Percentiles rank a stretch among this genome's conserved stretches.
These are phyloP conservation scores for Phortica okadai DNA, from an alignment of 2,888 invertebrate species.

Conservation along the genomic window DNA sequence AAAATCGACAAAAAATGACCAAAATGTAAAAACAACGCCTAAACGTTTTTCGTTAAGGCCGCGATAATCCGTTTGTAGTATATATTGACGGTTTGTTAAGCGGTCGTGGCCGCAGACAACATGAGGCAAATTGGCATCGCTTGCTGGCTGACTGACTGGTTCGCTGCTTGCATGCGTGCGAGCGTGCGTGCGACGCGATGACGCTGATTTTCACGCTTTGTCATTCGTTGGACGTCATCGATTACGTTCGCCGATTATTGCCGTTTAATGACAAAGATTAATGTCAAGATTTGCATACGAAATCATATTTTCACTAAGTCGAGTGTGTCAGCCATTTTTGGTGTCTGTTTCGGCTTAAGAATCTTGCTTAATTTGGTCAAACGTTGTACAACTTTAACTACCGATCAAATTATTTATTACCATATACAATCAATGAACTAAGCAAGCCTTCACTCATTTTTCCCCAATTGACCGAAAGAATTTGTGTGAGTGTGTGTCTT, in stretches of 20 bases:
- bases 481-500: slow-evolving; percentile 44
- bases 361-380: slow-evolving; percentile 50
- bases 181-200: slow-evolving; percentile 43
- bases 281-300: slow-evolving; percentile 72
- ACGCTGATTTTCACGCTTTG: slow-evolving; percentile 65
- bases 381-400: not conserved
- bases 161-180: slow-evolving; percentile 42
- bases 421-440: slow-evolving; percentile 43
- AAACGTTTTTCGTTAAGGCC: slow-evolving; percentile 37
- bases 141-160: not conserved
- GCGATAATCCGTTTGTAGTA: not conserved
- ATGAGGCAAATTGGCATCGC: not conserved
- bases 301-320: slow-evolving; percentile 52
- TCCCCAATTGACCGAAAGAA: too few relatives aligned
- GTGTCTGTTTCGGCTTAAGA: slow-evolving; percentile 26
- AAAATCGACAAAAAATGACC: not conserved
- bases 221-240: slow-evolving; percentile 38
- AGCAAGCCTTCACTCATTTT: slow-evolving; percentile 22
- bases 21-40: slow-evolving; percentile 39
- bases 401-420: not conserved
- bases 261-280: slow-evolving; percentile 60
- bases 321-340: slow-evolving; percentile 52
- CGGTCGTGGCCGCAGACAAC: slow-evolving; percentile 6
- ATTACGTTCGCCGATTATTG: slow-evolving; percentile 32
- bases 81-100: slow-evolving; percentile 4